Percentiles rank a stretch among this genome's conserved stretches.
Conservation (phyloP, 2,888 invertebrate species). For the Drosophila tanythrix region DNA sequence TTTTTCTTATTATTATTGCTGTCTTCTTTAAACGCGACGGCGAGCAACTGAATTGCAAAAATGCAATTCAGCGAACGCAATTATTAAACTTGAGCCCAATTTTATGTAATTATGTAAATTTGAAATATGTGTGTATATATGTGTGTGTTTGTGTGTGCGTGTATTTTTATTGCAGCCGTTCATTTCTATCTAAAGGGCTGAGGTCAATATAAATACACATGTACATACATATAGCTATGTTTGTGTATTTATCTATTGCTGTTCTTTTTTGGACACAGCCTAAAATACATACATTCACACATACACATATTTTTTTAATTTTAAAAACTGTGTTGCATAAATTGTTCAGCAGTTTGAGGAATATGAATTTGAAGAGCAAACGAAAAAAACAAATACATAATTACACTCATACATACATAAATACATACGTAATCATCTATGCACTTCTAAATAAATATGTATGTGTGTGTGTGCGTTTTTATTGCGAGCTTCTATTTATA, state of each 20-base stretch:
- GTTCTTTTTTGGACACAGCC: not conserved
- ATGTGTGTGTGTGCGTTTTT: not conserved
- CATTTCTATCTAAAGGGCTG: constrained; percentile 37
- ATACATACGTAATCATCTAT: not conserved
- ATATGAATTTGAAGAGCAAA: constrained; percentile 29
- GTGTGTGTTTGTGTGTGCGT: not conserved
- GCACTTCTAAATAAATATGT: not conserved
- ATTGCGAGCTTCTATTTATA: constrained; percentile 10
- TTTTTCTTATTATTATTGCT: constrained; percentile 1
- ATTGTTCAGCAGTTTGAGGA: not conserved
- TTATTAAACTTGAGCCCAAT: constrained; percentile 11
- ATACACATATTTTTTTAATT: not conserved
- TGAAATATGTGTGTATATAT: not conserved
- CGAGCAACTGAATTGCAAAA: constrained; percentile 34
- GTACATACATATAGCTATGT: constrained; percentile 8
- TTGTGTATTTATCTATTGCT: not conserved
- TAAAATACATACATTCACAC: not conserved
- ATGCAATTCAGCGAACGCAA: not conserved
- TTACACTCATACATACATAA: not conserved
- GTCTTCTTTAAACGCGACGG: constrained; percentile 23
- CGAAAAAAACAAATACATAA: not conserved
- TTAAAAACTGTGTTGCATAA: not conserved
- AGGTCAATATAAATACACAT: constrained; percentile 13
- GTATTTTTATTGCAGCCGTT: constrained; percentile 40
- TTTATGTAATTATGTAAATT: constrained; percentile 1